Percentiles rank a stretch among this genome's conserved stretches.
Evolutionary conservation across 2,888 invertebrate genomes (phyloP).

Genomic region (Rotaria magnacalcarata): DNA sequence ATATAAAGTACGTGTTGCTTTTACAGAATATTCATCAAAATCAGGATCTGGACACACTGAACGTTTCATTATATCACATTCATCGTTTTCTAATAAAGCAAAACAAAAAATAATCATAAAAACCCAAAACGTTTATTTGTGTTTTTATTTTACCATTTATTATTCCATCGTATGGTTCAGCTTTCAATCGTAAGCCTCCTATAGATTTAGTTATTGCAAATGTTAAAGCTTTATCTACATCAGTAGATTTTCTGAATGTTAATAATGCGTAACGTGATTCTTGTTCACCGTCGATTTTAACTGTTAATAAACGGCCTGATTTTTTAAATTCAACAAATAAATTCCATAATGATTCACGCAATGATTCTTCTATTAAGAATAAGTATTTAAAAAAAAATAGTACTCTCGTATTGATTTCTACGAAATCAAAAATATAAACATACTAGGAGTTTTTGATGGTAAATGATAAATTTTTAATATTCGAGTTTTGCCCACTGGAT

Average conservation of each 20-base stretch:
- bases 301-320: not conserved
- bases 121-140: no score
- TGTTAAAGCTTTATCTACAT: conserved; percentile 18
- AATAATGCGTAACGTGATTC: conserved; percentile 17
- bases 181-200: not conserved
- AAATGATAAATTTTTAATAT: conserved; percentile 19
- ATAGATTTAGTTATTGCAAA: not conserved
- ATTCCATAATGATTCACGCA: not conserved
- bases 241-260: not conserved
- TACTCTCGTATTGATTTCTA: no score
- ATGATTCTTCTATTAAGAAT: not conserved
- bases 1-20: conserved; percentile 88
- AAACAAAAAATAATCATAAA: no score
- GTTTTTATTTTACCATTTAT: not conserved
- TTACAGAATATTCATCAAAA: conserved; percentile 90
- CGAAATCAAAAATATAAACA: not conserved
- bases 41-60: conserved; percentile 68
- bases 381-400: not conserved
- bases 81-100: not conserved
- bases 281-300: conserved; percentile 34
- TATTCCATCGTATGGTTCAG: not conserved
- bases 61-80: conserved; percentile 32
- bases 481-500: not conserved
- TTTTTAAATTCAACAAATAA: conserved; percentile 32
- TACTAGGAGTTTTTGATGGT: not conserved